Evolutionary conservation across 2,797 vertebrate species (phyloP).

Genomic region (Bovichtus variegatus): DNA sequence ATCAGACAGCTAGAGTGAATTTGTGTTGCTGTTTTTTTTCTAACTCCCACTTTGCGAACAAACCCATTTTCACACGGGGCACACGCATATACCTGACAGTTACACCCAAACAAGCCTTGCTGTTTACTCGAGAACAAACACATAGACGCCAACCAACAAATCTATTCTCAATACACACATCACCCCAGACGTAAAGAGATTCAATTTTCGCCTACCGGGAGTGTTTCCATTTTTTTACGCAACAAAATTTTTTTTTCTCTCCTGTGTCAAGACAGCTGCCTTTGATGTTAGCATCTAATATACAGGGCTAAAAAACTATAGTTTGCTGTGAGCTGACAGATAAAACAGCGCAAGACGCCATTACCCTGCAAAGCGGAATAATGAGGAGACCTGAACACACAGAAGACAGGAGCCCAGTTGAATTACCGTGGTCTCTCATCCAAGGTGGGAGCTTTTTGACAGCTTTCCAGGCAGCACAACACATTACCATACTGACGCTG

Average conservation of each 20-base stretch:
- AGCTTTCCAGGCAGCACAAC: slow-evolving; percentile 88
- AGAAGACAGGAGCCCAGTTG: slow-evolving; percentile 87
- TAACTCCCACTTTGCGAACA: slow-evolving; percentile 86
- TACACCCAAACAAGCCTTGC: slow-evolving; percentile 86
- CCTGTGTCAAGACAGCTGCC: slow-evolving; percentile 84
- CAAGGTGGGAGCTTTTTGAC: slow-evolving; percentile 88
- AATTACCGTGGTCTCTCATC: slow-evolving; percentile 88
- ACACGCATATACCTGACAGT: slow-evolving; percentile 85
- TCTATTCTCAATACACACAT: slow-evolving; percentile 88
- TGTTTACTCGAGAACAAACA: slow-evolving; percentile 87
- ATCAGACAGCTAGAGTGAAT: slow-evolving; percentile 84
- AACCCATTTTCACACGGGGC: slow-evolving; percentile 85
- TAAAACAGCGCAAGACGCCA: slow-evolving; percentile 87
- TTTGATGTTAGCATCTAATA: slow-evolving; percentile 88
- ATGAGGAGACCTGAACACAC: slow-evolving; percentile 87
- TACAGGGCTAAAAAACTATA: slow-evolving; percentile 87
- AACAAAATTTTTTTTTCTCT: slow-evolving; percentile 79
- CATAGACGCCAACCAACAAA: slow-evolving; percentile 84
- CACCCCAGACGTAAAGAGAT: slow-evolving; percentile 87
- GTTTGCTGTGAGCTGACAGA: slow-evolving; percentile 88
- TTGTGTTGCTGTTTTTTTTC: slow-evolving; percentile 81
- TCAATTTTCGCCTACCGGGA: slow-evolving; percentile 87
- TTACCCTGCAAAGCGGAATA: slow-evolving; percentile 88
- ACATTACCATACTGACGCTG: slow-evolving; percentile 87
- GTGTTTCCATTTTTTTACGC: slow-evolving; percentile 84